A percentile compares a stretch with the other conserved stretches of the same genome.
These are phyloP conservation scores for Lysiphlebus fabarum DNA, from an alignment of 1,140 invertebrate species.

Conservation along the genomic window DNA sequence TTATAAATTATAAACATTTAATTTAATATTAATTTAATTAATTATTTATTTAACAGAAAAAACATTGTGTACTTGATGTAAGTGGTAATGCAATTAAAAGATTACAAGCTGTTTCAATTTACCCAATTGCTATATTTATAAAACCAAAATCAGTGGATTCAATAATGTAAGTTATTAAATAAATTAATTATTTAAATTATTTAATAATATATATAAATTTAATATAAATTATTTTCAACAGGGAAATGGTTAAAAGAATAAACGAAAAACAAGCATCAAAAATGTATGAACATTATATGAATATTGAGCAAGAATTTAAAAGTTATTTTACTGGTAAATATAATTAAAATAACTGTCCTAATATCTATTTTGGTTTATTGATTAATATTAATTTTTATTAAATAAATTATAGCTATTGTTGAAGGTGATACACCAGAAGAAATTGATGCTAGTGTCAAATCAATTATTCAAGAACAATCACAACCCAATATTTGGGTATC, in stretches of 20 bases:
- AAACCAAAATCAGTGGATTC: conserved; percentile 97
- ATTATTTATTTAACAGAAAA: conserved; percentile 67
- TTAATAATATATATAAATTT: conserved; percentile 7
- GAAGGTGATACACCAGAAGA: conserved; percentile 97
- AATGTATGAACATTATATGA: conserved; percentile 90
- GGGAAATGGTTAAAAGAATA: conserved; percentile 99
- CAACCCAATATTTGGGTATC: conserved; percentile 94
- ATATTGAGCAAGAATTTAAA: conserved; percentile 98
- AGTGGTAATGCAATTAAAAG: conserved; percentile 99
- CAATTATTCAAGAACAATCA: conserved; percentile 91
- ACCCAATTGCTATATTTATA: conserved; percentile 97
- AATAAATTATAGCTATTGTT: conserved; percentile 79
- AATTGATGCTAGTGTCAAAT: conserved; percentile 91
- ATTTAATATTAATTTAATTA: too few species aligned
- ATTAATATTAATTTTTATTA: conserved; percentile 3
- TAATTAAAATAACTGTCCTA: background rate
- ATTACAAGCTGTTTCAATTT: conserved; percentile 93
- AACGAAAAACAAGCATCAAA: conserved; percentile 97
- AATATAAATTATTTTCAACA: conserved; percentile 49
- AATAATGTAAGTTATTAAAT: conserved; percentile 75
- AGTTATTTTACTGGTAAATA: conserved; percentile 94
- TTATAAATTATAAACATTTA: too few species aligned
- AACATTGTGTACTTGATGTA: conserved; percentile 99
- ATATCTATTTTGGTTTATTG: too few species aligned
- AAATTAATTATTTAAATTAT: conserved; percentile 8